Evolutionary conservation across 2,888 invertebrate species (phyloP).

Genomic region (Palloptera scutellata): DNA sequence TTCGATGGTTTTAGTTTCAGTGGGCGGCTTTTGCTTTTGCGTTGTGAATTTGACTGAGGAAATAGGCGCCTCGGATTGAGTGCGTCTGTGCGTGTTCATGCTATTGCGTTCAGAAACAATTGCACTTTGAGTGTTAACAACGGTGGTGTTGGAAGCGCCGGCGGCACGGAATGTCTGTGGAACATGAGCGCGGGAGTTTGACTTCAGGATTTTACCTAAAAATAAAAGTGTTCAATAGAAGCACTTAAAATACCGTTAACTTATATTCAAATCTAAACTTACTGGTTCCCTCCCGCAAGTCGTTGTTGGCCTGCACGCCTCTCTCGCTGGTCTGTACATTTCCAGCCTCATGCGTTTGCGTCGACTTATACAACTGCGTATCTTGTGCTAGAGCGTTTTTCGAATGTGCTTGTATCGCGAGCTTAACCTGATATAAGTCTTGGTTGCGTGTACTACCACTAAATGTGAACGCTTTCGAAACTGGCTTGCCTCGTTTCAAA

Average conservation of each 20-base stretch:
- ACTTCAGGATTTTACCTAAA: slow-evolving; percentile 58
- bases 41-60: slow-evolving; percentile 23
- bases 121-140: slow-evolving; percentile 46
- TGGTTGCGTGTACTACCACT: slow-evolving; percentile 62
- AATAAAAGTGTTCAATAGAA: background rate
- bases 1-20: slow-evolving; percentile 24
- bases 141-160: no score
- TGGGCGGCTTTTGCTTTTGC: slow-evolving; percentile 31
- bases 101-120: slow-evolving; percentile 47
- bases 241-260: background rate
- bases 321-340: slow-evolving; percentile 56
- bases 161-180: slow-evolving; percentile 50
- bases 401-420: slow-evolving; percentile 64
- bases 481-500: slow-evolving; percentile 56
- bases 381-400: slow-evolving; percentile 60
- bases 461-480: slow-evolving; percentile 60
- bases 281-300: slow-evolving; percentile 55
- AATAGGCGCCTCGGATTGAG: slow-evolving; percentile 60
- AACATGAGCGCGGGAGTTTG: slow-evolving; percentile 59
- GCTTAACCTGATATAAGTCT: slow-evolving; percentile 63
- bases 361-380: slow-evolving; percentile 59
- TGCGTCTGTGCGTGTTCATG: slow-evolving; percentile 56
- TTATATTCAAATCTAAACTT: slow-evolving; percentile 39
- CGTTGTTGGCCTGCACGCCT: slow-evolving; percentile 60
- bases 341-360: slow-evolving; percentile 54